A percentile compares a stretch with the other conserved stretches of the same genome.
Conservation (phyloP, 1,140 invertebrate genomes). For the Lucilia sericata region DNA sequence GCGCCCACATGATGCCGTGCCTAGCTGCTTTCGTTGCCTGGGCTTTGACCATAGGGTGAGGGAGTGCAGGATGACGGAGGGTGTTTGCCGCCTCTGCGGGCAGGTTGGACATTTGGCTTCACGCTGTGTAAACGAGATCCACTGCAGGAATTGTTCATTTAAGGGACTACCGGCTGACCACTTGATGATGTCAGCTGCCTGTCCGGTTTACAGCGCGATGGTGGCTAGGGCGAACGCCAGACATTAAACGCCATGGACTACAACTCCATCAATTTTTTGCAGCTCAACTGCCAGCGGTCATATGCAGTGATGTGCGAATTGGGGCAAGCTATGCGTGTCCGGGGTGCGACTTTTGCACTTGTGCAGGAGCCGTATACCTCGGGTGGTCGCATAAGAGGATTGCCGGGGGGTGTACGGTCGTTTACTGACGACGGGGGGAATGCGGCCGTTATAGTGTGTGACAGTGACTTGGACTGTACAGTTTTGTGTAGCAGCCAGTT, state of each 20-base stretch:
- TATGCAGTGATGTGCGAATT: not conserved
- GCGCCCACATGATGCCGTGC: too few species aligned
- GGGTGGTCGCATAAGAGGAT: not conserved
- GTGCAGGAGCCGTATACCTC: not conserved
- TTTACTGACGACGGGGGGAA: conserved; percentile 33
- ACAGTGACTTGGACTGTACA: conserved; percentile 19
- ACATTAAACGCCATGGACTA: not conserved
- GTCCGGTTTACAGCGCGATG: not conserved
- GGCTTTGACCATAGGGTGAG: too few species aligned
- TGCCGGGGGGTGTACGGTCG: not conserved
- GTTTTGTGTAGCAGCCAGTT: not conserved
- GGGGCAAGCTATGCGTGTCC: not conserved
- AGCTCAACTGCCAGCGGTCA: not conserved
- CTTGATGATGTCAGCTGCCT: not conserved
- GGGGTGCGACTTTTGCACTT: not conserved
- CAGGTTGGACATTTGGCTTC: too few species aligned
- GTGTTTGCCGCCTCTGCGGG: too few species aligned
- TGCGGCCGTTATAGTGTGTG: not conserved
- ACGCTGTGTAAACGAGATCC: too few species aligned
- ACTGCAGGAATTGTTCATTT: not conserved
- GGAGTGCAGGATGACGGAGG: too few species aligned
- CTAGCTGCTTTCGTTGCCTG: too few species aligned
- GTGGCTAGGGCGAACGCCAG: not conserved
- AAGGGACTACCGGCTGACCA: not conserved
- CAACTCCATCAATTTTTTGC: not conserved